Base-by-base conservation (phyloP, 2,888 invertebrate genomes). In the Hoplodrina blanda region DNA sequence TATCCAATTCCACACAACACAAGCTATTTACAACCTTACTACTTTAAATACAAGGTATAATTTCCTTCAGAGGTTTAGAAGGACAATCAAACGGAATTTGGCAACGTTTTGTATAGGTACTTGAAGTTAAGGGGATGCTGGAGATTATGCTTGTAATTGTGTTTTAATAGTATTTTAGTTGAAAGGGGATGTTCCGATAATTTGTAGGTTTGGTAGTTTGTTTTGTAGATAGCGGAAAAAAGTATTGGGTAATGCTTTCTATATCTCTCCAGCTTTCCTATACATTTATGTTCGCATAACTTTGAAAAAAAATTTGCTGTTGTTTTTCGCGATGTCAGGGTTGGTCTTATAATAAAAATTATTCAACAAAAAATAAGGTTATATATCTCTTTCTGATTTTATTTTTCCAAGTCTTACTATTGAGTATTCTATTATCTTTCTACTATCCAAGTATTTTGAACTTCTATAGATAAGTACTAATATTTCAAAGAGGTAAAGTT, bases 81-180 rank as follows among this genome's bases (percentile, higher is more conserved):
- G 56, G 65, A 69, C 68, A 73, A 63, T 75, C 69, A 68, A 66
- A 63, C 41, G 68, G 75, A 74, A 71, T 81, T 84, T 81, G 81
- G 81, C 71, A 83, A 84, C 83, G 87, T 85, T 89, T 89, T 91
- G 89, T 91, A 91, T 92, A 91, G 90, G 91, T 89, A 91, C 94
- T 94, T 90, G 83, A 92, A 79, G 92, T 88, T 91, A 90, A 91
- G 93, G 92, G 94, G 92, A 92, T 92, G 91, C 50, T 53, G 79
- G 89, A 90, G 93, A 94, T 94, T 93, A 93, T 91, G 89, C 85
- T 91, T 85, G 93, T 94, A 93, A 94, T 93, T 94, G 93, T 93
- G 86, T 90, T 90, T 88, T 92, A 93, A 95, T 94, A 89, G 83
- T 86, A 86, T 90, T 91, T 85, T 76, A 80, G 73, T 83, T 76